phyloP scores from a whole-genome alignment of 1,140 invertebrate genomes.

The Microplitis demolitor region DNA sequence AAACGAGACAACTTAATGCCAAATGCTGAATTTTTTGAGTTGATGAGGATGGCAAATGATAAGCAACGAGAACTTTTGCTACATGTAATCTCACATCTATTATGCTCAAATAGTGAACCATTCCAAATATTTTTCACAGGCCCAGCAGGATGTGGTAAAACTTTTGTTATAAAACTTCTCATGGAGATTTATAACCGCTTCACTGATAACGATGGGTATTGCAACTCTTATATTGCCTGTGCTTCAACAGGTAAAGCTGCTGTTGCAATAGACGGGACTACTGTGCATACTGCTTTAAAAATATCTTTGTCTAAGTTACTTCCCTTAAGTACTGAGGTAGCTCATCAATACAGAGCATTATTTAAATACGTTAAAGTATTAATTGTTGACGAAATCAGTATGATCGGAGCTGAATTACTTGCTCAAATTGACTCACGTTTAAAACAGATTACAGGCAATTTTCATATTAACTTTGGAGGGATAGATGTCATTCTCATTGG shows the following conservation, averaged over 20 bases:
- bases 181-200: slow-evolving; percentile 40
- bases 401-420: slow-evolving; percentile 41
- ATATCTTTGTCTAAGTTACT: slow-evolving; percentile 23
- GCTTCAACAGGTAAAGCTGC: slow-evolving; percentile 52
- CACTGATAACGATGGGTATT: slow-evolving; percentile 11
- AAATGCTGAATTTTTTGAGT: slow-evolving; percentile 12
- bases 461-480: slow-evolving; percentile 33
- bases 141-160: slow-evolving; percentile 42
- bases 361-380: slow-evolving; percentile 41
- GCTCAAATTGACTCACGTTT: slow-evolving; percentile 38
- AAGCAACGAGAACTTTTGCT: slow-evolving; percentile 40
- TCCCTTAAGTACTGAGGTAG: slow-evolving; percentile 27
- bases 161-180: slow-evolving; percentile 33
- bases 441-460: slow-evolving; percentile 43
- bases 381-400: slow-evolving; percentile 53
- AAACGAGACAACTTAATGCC: slow-evolving; percentile 26
- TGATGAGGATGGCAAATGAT: slow-evolving; percentile 37
- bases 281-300: slow-evolving; percentile 43
- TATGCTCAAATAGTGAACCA: slow-evolving; percentile 24
- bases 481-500: slow-evolving; percentile 35
- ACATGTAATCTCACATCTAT: slow-evolving; percentile 15
- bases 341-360: slow-evolving; percentile 33
- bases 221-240: slow-evolving; percentile 56
- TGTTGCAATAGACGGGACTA: slow-evolving; percentile 43
- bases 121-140: slow-evolving; percentile 42